Evolutionary conservation across 2,797 vertebrate species (phyloP).

Genomic region (Sebastes elongatus): DNA sequence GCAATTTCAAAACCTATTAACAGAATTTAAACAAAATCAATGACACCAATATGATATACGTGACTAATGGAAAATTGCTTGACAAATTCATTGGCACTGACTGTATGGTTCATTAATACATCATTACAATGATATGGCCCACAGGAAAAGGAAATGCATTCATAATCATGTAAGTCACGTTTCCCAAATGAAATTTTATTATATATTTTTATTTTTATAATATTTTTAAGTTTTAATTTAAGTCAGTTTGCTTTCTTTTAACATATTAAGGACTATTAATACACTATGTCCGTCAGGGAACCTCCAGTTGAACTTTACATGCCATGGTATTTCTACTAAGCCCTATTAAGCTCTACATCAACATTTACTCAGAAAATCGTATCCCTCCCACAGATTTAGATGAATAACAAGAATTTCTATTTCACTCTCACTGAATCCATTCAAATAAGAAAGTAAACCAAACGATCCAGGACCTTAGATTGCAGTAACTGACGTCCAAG

Average conservation of each 20-base stretch:
- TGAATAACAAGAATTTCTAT: background rate
- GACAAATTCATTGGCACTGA: background rate
- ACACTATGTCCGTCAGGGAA: background rate
- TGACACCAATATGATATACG: background rate
- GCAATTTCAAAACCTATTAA: background rate
- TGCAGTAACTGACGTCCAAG: background rate
- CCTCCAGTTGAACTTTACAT: background rate
- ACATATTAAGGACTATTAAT: background rate
- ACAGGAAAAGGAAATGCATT: background rate
- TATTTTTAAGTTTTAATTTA: background rate
- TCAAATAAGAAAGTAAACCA: background rate
- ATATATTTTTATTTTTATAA: background rate
- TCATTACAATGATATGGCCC: background rate
- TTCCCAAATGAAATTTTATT: no score
- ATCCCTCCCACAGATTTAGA: background rate
- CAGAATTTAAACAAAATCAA: background rate
- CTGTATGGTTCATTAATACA: background rate
- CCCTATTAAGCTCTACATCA: background rate
- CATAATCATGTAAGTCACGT: no score
- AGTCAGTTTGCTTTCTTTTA: background rate
- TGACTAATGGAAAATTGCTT: background rate
- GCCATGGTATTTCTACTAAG: background rate
- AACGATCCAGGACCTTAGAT: background rate
- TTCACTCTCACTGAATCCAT: background rate
- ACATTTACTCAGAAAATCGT: background rate